A percentile compares a stretch with the other conserved stretches of the same genome.
Evolutionary conservation across 2,797 vertebrate species (phyloP).

Genomic region (Pampus argenteus): DNA sequence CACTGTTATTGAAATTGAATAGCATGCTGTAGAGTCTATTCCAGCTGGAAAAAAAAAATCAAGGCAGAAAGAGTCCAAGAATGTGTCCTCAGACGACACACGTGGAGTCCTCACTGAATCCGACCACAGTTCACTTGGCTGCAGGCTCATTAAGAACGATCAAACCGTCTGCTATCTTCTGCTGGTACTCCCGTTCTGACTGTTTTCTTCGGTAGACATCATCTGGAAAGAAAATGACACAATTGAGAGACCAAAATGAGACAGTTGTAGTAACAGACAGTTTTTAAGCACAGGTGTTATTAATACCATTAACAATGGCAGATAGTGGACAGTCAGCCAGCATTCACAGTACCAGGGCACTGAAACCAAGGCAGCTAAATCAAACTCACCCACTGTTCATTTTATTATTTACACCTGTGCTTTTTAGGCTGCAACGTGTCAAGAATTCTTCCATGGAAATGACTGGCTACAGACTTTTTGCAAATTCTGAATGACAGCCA

Average conservation of each 20-base stretch:
- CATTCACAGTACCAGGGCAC: background rate
- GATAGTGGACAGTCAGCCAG: constrained; percentile 8
- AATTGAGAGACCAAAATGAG: constrained; percentile 21
- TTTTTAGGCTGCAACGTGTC: constrained; percentile 1
- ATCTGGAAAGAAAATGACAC: constrained; percentile 82
- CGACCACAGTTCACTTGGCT: constrained; percentile 72
- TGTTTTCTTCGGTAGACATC: constrained; percentile 96
- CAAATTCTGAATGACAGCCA: background rate
- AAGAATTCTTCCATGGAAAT: background rate
- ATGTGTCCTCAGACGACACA: constrained; percentile 23
- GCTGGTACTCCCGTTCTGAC: constrained; percentile 90
- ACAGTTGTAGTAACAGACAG: background rate
- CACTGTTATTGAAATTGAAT: background rate
- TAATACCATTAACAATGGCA: constrained; percentile 9
- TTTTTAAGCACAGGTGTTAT: constrained; percentile 9
- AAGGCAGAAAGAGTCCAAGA: constrained; percentile 31
- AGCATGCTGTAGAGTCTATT: background rate
- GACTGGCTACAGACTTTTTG: background rate
- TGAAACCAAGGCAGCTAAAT: background rate
- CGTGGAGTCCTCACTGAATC: constrained; percentile 31
- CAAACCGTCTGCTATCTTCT: constrained; percentile 80
- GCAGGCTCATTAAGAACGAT: constrained; percentile 61
- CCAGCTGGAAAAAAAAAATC: constrained; percentile 17
- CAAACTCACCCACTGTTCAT: background rate
- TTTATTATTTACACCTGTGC: background rate